Evolutionary conservation across 1,140 invertebrate species (phyloP).

Genomic region (Scaptomyza hsui): DNA sequence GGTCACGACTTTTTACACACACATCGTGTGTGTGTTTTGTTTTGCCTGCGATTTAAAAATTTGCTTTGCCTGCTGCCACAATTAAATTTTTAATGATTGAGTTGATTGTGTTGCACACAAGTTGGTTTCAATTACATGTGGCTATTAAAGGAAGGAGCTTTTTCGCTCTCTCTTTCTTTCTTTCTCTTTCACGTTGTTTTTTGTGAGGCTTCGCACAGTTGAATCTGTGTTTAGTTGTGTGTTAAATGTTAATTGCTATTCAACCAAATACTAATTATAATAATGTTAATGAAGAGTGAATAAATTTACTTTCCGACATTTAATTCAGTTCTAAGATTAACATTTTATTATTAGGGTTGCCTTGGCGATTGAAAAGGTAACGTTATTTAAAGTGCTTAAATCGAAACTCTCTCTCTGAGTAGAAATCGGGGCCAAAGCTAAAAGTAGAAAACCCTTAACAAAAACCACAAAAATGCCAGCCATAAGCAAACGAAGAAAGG

Average conservation of each 20-base stretch:
- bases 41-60: neutral
- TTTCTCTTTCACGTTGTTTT: too few species aligned
- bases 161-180: neutral
- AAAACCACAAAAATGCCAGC: constrained; percentile 4
- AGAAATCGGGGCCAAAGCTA: neutral
- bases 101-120: neutral
- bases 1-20: constrained; percentile 29
- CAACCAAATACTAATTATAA: too few species aligned
- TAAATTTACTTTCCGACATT: too few species aligned
- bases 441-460: constrained; percentile 11
- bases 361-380: too few species aligned
- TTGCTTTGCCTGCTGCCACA: neutral
- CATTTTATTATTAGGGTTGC: too few species aligned
- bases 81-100: neutral
- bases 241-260: too few species aligned
- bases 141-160: neutral
- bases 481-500: constrained; percentile 8
- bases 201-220: too few species aligned
- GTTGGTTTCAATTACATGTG: neutral
- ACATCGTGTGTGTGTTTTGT: neutral
- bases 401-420: neutral
- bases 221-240: too few species aligned
- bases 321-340: too few species aligned
- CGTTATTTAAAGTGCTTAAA: too few species aligned
- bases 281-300: too few species aligned